Percentiles rank a stretch among this genome's conserved stretches.
phyloP scores from a whole-genome alignment of 2,888 invertebrate genomes.

The Galeruca laticollis region DNA sequence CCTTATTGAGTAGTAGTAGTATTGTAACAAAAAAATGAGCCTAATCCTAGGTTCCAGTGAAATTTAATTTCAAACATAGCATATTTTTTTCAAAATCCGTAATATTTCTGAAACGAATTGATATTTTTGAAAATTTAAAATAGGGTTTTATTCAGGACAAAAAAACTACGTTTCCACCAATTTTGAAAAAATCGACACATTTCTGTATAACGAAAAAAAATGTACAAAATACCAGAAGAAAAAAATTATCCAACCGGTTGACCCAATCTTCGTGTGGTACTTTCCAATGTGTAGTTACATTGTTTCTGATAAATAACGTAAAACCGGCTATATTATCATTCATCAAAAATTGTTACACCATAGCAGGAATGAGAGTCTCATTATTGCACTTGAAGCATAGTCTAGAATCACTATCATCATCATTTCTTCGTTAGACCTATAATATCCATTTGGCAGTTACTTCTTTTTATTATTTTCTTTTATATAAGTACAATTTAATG shows the following conservation, averaged over 20 bases:
- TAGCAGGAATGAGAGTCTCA: constrained; percentile 21
- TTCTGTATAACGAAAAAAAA: not conserved
- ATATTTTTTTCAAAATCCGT: no score
- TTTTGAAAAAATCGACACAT: no score
- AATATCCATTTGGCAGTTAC: constrained; percentile 11
- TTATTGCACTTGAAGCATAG: constrained; percentile 13
- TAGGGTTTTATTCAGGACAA: no score
- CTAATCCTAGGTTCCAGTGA: no score
- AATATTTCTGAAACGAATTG: no score
- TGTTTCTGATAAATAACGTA: not conserved
- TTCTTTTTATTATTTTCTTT: constrained; percentile 2
- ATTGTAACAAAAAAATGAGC: no score
- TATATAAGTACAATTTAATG: not conserved
- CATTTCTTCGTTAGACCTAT: constrained; percentile 21
- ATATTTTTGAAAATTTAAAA: no score
- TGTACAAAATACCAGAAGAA: not conserved
- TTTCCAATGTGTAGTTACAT: no score
- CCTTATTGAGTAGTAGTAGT: no score
- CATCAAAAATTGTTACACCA: not conserved
- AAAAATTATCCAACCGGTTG: not conserved
- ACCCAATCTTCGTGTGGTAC: not conserved
- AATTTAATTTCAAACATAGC: no score
- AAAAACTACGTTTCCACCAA: no score
- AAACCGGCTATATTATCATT: not conserved
- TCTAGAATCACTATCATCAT: constrained; percentile 15